Percentiles rank a stretch among this genome's conserved stretches.
These are phyloP conservation scores for Cinara cedri DNA, from an alignment of 2,888 invertebrate genomes.

Conservation along the genomic window DNA sequence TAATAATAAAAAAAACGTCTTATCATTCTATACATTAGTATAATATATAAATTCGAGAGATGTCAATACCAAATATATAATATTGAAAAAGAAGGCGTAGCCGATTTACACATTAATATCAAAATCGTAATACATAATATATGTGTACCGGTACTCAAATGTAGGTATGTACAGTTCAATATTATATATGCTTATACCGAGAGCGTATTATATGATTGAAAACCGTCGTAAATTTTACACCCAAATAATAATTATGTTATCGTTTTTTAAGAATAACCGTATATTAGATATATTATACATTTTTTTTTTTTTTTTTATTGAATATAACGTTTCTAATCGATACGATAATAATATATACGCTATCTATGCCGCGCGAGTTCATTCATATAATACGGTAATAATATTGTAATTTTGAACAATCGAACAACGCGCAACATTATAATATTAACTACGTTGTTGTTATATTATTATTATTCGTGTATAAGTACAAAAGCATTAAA, in stretches of 20 bases:
- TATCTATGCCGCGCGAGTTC: background rate
- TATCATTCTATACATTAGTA: slow-evolving; percentile 46
- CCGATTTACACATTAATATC: background rate
- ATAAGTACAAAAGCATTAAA: no score
- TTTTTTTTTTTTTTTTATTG: no score
- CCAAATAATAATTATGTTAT: background rate
- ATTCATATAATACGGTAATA: no score
- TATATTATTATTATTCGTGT: no score
- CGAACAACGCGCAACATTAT: no score
- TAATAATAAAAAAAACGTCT: slow-evolving; percentile 38
- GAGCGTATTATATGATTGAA: background rate
- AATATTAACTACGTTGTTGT: no score
- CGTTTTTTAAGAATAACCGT: background rate
- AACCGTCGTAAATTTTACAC: background rate
- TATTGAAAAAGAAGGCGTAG: slow-evolving; percentile 28
- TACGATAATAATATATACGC: background rate
- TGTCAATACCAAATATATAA: slow-evolving; percentile 23
- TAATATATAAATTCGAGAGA: slow-evolving; percentile 13
- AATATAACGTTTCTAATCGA: background rate
- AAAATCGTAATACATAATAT: background rate
- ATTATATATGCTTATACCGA: no score
- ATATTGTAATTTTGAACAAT: no score
- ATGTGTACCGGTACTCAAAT: background rate
- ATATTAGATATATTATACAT: no score
- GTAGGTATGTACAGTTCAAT: no score